Evolutionary conservation across 2,113 vertebrate species (phyloP).

Genomic region (Saguinus midas): DNA sequence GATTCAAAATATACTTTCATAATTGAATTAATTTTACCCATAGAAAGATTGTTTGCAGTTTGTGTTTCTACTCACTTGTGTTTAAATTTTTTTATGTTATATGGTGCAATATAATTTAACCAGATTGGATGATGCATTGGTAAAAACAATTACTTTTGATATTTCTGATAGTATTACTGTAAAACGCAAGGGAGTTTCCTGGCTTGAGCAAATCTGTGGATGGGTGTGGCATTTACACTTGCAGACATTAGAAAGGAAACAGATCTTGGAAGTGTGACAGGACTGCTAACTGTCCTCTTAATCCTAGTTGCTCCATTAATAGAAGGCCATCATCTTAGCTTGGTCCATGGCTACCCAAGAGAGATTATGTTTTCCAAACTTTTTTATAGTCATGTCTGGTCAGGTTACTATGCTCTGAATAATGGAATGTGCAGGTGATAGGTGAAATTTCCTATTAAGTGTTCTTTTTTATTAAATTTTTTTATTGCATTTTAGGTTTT

Average conservation of each 20-base stretch:
- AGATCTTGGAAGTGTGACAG: not conserved
- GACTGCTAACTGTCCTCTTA: not conserved
- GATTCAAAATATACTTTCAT: not conserved
- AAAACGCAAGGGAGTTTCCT: not conserved
- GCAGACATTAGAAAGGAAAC: not conserved
- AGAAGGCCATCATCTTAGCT: not conserved
- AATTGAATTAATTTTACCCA: not conserved
- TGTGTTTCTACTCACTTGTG: not conserved
- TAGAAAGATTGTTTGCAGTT: not conserved
- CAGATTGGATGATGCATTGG: not conserved
- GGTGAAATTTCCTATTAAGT: not conserved
- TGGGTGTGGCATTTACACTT: not conserved
- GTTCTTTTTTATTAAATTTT: no score
- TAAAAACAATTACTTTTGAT: not conserved
- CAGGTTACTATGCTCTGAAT: not conserved
- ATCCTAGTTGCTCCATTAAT: not conserved
- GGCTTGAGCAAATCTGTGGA: not conserved
- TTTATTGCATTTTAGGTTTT: no score
- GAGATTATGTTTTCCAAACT: not conserved
- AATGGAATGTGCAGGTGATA: not conserved
- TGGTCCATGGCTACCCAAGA: not conserved
- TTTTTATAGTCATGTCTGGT: not conserved
- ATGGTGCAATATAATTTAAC: not conserved
- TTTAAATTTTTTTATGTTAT: not conserved
- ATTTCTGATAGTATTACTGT: not conserved